These are phyloP conservation scores for Sarcophaga carnaria DNA, from an alignment of 2,888 invertebrate species.

Conservation along the genomic window DNA sequence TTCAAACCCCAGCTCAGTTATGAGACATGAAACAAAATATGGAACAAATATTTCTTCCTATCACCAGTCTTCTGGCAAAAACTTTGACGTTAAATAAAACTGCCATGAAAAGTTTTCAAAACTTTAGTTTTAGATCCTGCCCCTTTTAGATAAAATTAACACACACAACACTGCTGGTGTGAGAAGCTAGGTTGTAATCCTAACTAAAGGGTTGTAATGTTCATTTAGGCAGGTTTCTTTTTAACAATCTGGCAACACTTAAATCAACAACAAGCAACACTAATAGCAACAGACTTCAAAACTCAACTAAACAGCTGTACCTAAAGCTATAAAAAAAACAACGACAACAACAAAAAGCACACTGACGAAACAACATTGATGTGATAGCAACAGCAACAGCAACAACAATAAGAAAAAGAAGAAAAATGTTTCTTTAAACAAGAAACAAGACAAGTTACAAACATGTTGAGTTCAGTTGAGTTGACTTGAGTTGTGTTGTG, in stretches of 20 bases:
- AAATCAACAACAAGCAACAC: constrained; percentile 10
- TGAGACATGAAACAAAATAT: no score
- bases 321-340: constrained; percentile 14
- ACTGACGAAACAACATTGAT: not conserved
- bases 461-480: constrained; percentile 54
- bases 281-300: constrained; percentile 17
- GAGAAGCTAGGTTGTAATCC: no score
- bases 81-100: no score
- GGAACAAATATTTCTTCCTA: no score
- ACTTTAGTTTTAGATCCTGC: no score
- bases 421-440: constrained; percentile 41
- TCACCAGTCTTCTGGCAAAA: no score
- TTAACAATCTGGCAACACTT: not conserved
- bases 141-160: no score
- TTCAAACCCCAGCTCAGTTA: no score
- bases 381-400: constrained; percentile 4
- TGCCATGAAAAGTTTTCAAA: no score
- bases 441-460: constrained; percentile 66
- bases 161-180: no score
- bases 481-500: not conserved
- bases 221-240: not conserved
- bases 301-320: constrained; percentile 54
- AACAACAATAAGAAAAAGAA: constrained; percentile 11
- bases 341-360: not conserved
- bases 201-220: no score